Base-by-base conservation (phyloP, 2,888 invertebrate genomes). In the Caenorhabditis panamensis region DNA sequence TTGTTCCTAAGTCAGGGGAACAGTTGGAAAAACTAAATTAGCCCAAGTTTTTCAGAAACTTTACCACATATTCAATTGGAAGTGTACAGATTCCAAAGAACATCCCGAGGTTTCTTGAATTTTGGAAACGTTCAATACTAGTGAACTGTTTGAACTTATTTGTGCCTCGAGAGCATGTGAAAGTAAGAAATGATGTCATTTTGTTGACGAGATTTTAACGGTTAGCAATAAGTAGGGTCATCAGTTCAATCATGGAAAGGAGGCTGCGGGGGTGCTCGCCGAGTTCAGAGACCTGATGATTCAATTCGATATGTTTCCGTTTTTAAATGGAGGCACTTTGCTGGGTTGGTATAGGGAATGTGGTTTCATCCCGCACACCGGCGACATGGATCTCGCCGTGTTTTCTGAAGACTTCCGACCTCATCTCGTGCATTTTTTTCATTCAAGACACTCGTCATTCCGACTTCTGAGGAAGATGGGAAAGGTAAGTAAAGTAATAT, bases 321-420 rank as follows among this genome's bases (percentile, higher is more conserved):
- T 71, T 53, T 62, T 82, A 26, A 69, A 75, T 18, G 73, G 75
- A 41, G 16, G 16, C 41, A 41, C 41, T 41, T 41, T 16, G 13
- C 26, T 82, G 20, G 79, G 82, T 36, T 82, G 79, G 79, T 82
- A 76, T 22, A 31, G 79, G 44, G 82, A 82, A 56, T 82, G 82
- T 22, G 61, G 47, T 8, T 26, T 82, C 0, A 82, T 82, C 20
- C 79, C 79, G 0, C 79, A 82, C 24, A 82, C 82, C 4, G 26
- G 1, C 11, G 82, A 82, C 28, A 67, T 79, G 62, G 82, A 82
- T 22, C 37, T 82, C 13, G 76, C 67, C 8, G 75, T 82, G 9
- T 51, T 72, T 20, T 36, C 66, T 2, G 62, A 76, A n/a, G 61
- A 82, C 44, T 71, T 68, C 47, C 59, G 36, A 16, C 68, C 59